Conservation (phyloP, 2,797 vertebrate species). For the Meriones psammophilus region DNA sequence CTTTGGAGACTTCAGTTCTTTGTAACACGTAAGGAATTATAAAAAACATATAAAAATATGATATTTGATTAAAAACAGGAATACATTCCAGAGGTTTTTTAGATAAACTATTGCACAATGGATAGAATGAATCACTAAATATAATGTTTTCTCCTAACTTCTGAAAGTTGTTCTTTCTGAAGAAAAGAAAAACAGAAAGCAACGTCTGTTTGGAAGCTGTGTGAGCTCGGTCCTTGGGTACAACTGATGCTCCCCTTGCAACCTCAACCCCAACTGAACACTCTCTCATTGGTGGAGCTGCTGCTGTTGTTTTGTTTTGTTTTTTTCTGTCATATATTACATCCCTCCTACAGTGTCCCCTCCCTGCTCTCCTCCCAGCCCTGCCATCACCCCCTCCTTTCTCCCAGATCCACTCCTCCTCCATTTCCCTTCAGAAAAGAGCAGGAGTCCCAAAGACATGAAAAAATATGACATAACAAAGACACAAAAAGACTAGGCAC, state of each 20-base stretch:
- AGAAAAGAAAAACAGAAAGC: constrained; percentile 2
- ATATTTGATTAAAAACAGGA: constrained; percentile 37
- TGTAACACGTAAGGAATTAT: not conserved
- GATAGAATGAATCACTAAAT: constrained; percentile 53
- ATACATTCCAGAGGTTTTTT: constrained; percentile 31
- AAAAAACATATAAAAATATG: constrained; percentile 33
- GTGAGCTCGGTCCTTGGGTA: not conserved
- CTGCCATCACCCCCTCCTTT: not conserved
- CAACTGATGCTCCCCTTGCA: not conserved
- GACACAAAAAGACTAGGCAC: not conserved
- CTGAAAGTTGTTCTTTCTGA: constrained; percentile 40
- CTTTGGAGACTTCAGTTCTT: not conserved
- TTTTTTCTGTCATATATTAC: not conserved
- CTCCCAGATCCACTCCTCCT: not conserved
- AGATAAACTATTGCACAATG: constrained; percentile 52
- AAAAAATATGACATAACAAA: not conserved
- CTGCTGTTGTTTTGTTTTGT: not conserved
- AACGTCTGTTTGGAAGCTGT: not conserved
- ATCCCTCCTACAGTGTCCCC: not conserved
- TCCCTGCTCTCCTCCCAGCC: not conserved
- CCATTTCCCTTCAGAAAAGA: not conserved
- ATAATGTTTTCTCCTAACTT: not conserved
- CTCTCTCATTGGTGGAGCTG: not conserved
- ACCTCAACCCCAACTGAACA: not conserved
- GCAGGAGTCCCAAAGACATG: not conserved